Evolutionary conservation across 2,888 invertebrate genomes (phyloP), one percentile per base, ranked within the genome.

Genomic region (Conchocele bisecta): DNA sequence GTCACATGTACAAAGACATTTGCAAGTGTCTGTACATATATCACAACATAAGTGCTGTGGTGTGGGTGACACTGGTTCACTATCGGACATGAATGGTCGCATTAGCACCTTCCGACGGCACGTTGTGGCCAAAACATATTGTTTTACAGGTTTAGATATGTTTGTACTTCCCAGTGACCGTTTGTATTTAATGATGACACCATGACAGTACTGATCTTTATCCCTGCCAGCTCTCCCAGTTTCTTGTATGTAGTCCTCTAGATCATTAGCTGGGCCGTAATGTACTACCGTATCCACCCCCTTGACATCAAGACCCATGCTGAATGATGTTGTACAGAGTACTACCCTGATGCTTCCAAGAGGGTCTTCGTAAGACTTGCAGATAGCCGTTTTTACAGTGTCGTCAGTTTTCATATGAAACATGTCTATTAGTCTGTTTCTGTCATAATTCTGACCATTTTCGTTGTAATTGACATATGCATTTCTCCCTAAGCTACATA

Each of bases 231-330:
- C 66, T 35, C 63, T 50, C 1, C 66, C 57, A 29, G 73, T 58
- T 53, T 75, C 75, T 58, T 66, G 73, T 20, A 68, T 7, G 26
- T 64, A 73, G 42, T 73, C 56, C 33, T 67, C 67, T 9, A 54
- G n/a, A 39, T 64, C 61, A 54, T 73, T 68, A 9, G 63, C 44
- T 22, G 73, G 59, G 11, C 73, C 64, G 60, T 68, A 73, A 41
- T 68, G 64, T 1, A 73, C 20, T 5, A 73, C 67, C 9, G 67
- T 73, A 35, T 59, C 33, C 15, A 67, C 67, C 33, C 59, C 54
- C 33, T 73, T 73, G 0, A 73, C 73, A 42, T 68, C 63, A 11
- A 75, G 65, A 4, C 75, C 75, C 75, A 68, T 68, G 33, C 51
- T 60, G 37, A 70, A 75, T 4, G 75, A 65, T 4, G 61, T 70